Percentiles rank a stretch among this genome's conserved stretches.
Evolutionary conservation across 2,888 invertebrate species (phyloP).

Genomic region (Oligia strigilis): DNA sequence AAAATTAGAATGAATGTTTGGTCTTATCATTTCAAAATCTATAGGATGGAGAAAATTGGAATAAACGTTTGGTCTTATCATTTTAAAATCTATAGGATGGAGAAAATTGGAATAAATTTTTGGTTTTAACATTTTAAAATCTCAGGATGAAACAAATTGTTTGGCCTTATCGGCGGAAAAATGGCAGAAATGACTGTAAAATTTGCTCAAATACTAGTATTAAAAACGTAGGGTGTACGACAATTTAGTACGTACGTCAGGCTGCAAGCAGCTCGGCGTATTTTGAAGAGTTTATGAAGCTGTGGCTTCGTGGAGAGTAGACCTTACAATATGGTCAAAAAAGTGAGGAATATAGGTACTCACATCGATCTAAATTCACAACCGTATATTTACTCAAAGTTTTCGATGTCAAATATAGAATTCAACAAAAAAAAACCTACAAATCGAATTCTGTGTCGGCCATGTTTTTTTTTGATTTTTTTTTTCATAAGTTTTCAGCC

Average conservation of each 20-base stretch:
- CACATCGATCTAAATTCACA: not conserved
- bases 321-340: not conserved
- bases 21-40: too few species aligned
- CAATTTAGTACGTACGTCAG: too few species aligned
- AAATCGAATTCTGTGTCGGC: not conserved
- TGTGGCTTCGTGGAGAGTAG: not conserved
- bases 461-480: not conserved
- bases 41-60: too few species aligned
- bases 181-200: too few species aligned
- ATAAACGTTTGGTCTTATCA: too few species aligned
- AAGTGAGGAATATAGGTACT: not conserved
- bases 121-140: not conserved
- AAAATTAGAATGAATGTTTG: too few species aligned
- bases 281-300: not conserved
- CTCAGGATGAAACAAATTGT: too few species aligned
- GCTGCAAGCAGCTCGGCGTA: not conserved
- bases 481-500: not conserved
- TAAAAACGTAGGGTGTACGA: not conserved
- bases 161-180: too few species aligned
- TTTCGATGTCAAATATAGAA: constrained; percentile 11
- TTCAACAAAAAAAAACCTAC: not conserved
- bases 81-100: not conserved
- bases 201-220: too few species aligned
- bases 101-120: not conserved
- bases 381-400: not conserved